Evolutionary conservation across 2,113 vertebrate genomes (phyloP).

Genomic region (Tamias sibiricus): DNA sequence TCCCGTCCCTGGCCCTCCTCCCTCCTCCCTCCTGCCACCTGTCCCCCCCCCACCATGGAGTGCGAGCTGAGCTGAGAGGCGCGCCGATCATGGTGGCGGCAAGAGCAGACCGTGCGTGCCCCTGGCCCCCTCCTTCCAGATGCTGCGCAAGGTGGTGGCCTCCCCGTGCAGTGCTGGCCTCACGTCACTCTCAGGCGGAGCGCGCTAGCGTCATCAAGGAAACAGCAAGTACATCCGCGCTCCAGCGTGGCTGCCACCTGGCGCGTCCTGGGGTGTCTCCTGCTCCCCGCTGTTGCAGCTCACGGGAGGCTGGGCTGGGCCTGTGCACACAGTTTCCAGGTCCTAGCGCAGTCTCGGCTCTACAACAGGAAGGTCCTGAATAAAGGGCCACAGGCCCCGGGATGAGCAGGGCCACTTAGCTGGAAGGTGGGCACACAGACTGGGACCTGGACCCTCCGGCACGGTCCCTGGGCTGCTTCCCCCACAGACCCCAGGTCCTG

Average conservation of each 20-base stretch:
- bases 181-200: neutral
- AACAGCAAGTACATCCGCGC: neutral
- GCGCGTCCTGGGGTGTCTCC: neutral
- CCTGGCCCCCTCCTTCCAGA: no score
- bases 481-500: rapidly evolving
- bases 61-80: neutral
- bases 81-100: neutral
- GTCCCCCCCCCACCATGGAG: neutral
- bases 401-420: neutral
- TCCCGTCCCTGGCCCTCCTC: no score
- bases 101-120: neutral
- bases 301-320: neutral
- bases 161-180: neutral
- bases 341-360: neutral
- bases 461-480: rapidly evolving
- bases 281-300: neutral
- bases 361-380: rapidly evolving
- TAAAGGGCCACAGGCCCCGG: no score
- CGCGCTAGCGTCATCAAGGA: neutral
- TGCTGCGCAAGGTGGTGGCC: neutral
- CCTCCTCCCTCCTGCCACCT: no score
- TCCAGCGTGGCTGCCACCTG: neutral
- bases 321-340: neutral
- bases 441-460: rapidly evolving
- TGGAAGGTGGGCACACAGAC: rapidly evolving